These are phyloP conservation scores for Melangyna quadrimaculata DNA, from an alignment of 2,888 invertebrate species.

Conservation along the genomic window DNA sequence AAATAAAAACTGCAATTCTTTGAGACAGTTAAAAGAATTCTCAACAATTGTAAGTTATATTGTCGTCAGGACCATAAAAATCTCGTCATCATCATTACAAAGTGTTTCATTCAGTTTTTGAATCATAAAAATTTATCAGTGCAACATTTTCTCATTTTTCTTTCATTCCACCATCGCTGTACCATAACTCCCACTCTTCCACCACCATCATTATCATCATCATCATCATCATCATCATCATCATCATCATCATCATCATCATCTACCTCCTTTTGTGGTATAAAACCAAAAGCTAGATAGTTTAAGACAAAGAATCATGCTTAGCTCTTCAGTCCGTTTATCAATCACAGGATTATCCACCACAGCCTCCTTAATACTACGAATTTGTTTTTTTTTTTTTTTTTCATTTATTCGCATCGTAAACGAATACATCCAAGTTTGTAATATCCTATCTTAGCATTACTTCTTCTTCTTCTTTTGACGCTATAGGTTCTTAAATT, in stretches of 20 bases:
- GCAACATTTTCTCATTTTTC: neutral
- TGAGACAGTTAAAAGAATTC: slow-evolving; percentile 1
- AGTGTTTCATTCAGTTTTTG: slow-evolving; percentile 61
- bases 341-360: slow-evolving; percentile 65
- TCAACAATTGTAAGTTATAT: slow-evolving; percentile 38
- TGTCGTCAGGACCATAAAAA: slow-evolving; percentile 36
- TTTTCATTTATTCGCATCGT: neutral
- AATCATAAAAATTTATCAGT: slow-evolving; percentile 55
- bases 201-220: too few relatives aligned
- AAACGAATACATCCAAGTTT: slow-evolving; percentile 22
- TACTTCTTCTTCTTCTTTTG: neutral
- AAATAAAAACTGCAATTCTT: neutral
- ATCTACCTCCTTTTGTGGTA: neutral
- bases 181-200: neutral
- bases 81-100: slow-evolving; percentile 32
- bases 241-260: too few relatives aligned
- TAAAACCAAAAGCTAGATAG: slow-evolving; percentile 10
- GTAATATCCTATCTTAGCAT: slow-evolving; percentile 28
- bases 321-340: slow-evolving; percentile 55
- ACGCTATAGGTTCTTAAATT: neutral
- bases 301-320: slow-evolving; percentile 38
- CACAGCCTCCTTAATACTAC: slow-evolving; percentile 26
- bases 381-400: slow-evolving; percentile 29
- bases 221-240: too few relatives aligned
- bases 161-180: neutral